Percentiles rank a stretch among this genome's conserved stretches.
Conservation (phyloP, 2,113 vertebrate genomes). For the Romanogobio albipinnatus region DNA sequence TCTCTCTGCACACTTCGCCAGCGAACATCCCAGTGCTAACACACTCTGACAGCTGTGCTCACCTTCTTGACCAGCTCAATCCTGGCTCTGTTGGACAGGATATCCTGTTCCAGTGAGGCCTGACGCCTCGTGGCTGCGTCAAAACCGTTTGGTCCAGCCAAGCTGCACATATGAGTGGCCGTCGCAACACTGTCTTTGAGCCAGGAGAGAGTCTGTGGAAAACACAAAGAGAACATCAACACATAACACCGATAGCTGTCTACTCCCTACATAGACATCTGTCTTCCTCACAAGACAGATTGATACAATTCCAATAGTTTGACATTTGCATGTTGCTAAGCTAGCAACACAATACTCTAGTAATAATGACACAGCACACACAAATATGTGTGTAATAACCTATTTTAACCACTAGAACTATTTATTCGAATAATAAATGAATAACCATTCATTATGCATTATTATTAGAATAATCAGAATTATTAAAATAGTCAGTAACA, state of each 20-base stretch:
- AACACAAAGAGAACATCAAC: conserved; percentile 1
- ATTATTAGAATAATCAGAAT: too few relatives aligned
- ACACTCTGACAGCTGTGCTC: conserved; percentile 37
- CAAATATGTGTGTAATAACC: neutral
- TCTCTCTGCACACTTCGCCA: neutral
- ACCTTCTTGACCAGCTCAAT: conserved; percentile 75
- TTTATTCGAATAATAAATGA: too few relatives aligned
- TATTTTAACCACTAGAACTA: neutral
- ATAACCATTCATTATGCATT: too few relatives aligned
- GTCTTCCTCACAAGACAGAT: neutral
- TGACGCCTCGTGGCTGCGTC: conserved; percentile 68
- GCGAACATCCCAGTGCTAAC: neutral
- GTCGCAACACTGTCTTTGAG: conserved; percentile 71
- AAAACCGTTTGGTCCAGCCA: conserved; percentile 58
- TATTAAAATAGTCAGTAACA: too few relatives aligned
- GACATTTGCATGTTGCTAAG: neutral
- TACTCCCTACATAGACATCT: neutral
- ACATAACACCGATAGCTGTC: neutral
- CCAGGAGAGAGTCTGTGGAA: conserved; percentile 76
- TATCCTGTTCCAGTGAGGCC: conserved; percentile 72
- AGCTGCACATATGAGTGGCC: conserved; percentile 63
- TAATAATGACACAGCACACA: neutral
- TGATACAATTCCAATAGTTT: neutral
- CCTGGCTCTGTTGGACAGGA: conserved; percentile 69
- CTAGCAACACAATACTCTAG: neutral